Base-by-base conservation (phyloP, 2,888 invertebrate genomes). In the Ornithoptera alexandrae region DNA sequence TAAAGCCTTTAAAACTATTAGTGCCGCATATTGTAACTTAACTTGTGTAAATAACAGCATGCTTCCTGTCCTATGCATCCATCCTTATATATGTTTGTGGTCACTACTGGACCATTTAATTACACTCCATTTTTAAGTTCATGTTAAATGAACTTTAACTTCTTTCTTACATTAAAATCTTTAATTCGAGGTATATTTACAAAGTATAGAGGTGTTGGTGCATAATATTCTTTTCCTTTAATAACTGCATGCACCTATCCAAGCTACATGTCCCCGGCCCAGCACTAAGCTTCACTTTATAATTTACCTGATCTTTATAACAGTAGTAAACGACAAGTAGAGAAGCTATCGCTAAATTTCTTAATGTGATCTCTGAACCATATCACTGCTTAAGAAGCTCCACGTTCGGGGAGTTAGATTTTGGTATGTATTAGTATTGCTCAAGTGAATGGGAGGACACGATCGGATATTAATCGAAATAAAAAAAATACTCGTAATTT, bases 381-480 rank as follows among this genome's bases (percentile, higher is more conserved):
- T 91, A 91, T 91, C 91, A 88, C 88, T 83, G 90, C 88, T 90
- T 86, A 72, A 79, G 77, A 72, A 79, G 77, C 74, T 77, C 80
- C 81, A 78, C 84, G 78, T 67, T 56, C 42, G 86, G 86, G 81
- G 84, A 80, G 84, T 89, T 89, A 89, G 62, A 69, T 69, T 90
- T 92, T 90, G 86, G 90, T 91, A 89, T 82, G 84, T 82, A 82
- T 82, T 84, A 81, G 86, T 87, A 89, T 90, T 91, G 92, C 92
- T 92, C 92, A 92, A 90, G 67, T 50, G 81, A 80, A 79, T 78
- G 77, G 79, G 79, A 82, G 82, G 83, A 84, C 84, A 80, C 80
- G 85, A 81, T 75, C 81, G 78, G 82, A 83, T 81, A 80, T 82
- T 82, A 79, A 82, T 80, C 81, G 79, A 80, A 78, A 76, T 80